Evolutionary conservation across 30 jellyfish, hydroid and myxozoan genomes (phyloP).

Genomic region (Nemopilema nomurai): DNA sequence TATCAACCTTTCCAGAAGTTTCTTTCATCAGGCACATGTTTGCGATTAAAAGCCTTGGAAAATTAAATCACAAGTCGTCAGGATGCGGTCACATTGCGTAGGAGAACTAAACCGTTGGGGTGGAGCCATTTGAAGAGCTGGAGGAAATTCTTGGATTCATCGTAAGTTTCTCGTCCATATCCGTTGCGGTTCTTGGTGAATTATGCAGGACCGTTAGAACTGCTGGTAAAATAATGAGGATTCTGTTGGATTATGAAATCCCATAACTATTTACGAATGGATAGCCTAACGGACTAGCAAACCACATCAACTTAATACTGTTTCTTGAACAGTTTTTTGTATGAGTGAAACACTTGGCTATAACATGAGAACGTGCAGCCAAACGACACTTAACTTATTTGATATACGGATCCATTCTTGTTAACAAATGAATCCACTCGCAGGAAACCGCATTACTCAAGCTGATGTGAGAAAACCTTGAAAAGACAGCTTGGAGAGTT

Average conservation of each 20-base stretch:
- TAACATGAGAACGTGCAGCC: background rate
- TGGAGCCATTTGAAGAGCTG: no score
- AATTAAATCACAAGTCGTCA: no score
- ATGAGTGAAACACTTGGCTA: background rate
- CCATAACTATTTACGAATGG: background rate
- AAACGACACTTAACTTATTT: no score
- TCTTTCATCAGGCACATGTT: background rate
- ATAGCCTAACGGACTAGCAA: background rate
- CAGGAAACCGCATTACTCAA: background rate
- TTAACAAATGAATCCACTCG: background rate
- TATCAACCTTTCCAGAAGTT: no score
- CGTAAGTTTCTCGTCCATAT: no score
- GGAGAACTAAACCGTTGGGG: no score
- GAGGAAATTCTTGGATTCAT: no score
- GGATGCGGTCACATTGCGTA: no score
- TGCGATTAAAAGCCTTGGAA: background rate
- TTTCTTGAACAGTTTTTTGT: background rate
- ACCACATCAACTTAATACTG: background rate
- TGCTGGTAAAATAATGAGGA: background rate
- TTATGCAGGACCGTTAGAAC: background rate
- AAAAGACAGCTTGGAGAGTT: background rate
- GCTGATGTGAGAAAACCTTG: background rate
- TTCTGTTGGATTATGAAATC: background rate
- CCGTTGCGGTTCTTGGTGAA: no score
- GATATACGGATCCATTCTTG: background rate